Base-by-base conservation (phyloP, 2,113 vertebrate genomes). In the Engystomops pustulosus region DNA sequence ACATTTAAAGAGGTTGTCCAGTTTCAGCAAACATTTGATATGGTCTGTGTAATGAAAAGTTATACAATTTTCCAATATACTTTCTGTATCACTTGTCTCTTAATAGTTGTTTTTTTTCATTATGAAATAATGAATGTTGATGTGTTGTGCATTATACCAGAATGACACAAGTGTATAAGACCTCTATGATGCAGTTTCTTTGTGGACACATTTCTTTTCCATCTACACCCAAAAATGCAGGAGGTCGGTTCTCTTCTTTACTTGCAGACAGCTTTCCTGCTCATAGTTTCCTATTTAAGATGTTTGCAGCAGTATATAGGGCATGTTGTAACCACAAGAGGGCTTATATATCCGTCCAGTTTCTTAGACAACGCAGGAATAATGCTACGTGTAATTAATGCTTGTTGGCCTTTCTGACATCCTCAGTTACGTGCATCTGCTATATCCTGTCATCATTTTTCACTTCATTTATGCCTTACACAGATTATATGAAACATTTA, bases 401-500 rank as follows among this genome's bases (percentile, higher is more conserved):
- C 49, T 58, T 47, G 38, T 82, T 82, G 69, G 60, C 80, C 34
- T 60, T 60, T n/a, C 69, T 72, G 68, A 44, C 65, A 55, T 55
- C 30, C 23, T 27, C 27, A 14, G 68, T 41, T 15, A 72, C 12
- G 12, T 60, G 32, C 80, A 45, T 82, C 68, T 82, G 68, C 69
- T 72, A 58, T 32, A 72, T 70, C 23, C 80, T 82, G 68, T 60
- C 68, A 82, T 71, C 49, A 58, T 72, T 74, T 72, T 74, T 82
- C 69, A 82, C 68, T 71, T 38, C 80, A 82, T 82, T 82, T 72
- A 82, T 74, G 53, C 68, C 55, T 36, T 38, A 36, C 38, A 32
- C 34, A 44, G 49, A 82, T 82, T 72, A 82, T 53, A 74, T 60
- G 80, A 82, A 82, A 72, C 80, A 72, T 82, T 82, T 82, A 60